A percentile compares a stretch with the other conserved stretches of the same genome.
Conservation (phyloP, 2,888 invertebrate species). For the Apamea epomidion region DNA sequence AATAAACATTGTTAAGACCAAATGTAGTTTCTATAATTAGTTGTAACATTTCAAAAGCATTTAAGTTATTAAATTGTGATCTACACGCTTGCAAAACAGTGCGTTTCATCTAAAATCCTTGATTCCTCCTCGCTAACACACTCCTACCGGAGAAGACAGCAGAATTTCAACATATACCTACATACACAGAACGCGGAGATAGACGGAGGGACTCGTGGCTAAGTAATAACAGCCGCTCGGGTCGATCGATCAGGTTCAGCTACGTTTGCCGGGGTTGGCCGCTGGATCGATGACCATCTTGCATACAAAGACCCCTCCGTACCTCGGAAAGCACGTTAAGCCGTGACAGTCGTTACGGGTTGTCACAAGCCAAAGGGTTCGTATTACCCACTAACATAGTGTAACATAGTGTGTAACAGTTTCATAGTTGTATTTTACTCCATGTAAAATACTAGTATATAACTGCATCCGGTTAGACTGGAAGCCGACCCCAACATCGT, state of each 20-base stretch:
- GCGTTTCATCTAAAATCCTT: not conserved
- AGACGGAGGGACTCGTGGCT: too few species aligned
- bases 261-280: too few species aligned
- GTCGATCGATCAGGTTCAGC: too few species aligned
- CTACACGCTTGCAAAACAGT: not conserved
- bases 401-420: too few species aligned
- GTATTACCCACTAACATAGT: not conserved
- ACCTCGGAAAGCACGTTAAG: too few species aligned
- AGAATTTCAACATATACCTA: not conserved
- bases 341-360: not conserved
- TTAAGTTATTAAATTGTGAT: not conserved
- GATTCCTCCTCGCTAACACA: not conserved
- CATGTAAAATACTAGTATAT: not conserved
- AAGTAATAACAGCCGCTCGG: too few species aligned
- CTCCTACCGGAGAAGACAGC: not conserved
- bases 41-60: not conserved
- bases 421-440: too few species aligned
- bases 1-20: not conserved
- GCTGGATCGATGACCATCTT: too few species aligned
- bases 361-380: too few species aligned
- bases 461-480: too few species aligned
- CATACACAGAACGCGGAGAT: too few species aligned
- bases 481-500: not conserved
- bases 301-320: too few species aligned
- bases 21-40: not conserved